phyloP scores from a whole-genome alignment of 2,797 vertebrate genomes.

The Galaxias olidus region DNA sequence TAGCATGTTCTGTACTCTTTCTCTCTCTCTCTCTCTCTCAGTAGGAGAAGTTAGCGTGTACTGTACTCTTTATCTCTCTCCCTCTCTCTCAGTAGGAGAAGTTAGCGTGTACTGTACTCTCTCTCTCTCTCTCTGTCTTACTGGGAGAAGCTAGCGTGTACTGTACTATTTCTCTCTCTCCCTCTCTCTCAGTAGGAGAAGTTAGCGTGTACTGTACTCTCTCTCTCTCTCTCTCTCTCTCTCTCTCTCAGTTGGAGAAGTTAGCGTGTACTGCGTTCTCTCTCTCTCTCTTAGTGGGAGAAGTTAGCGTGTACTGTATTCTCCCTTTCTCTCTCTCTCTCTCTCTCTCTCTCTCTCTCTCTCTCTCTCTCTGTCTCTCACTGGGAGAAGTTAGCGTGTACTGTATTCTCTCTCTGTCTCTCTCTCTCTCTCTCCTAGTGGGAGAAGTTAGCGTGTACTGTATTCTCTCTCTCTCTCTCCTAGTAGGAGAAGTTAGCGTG shows the following conservation, averaged over 20 bases:
- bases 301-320: constrained; percentile 53
- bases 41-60: too few species aligned
- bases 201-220: constrained; percentile 53
- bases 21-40: constrained; percentile 25
- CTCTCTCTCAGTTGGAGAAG: too few species aligned
- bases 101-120: constrained; percentile 53
- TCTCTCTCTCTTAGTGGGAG: constrained; percentile 15
- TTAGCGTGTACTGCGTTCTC: too few species aligned
- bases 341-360: background rate
- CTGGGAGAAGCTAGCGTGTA: too few species aligned
- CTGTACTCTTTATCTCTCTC: too few species aligned
- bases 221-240: constrained; percentile 25
- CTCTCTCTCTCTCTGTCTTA: constrained; percentile 15
- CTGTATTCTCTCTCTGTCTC: constrained; percentile 39
- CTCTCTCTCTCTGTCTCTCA: background rate
- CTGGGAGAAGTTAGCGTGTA: constrained; percentile 32
- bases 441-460: constrained; percentile 53
- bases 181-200: constrained; percentile 25
- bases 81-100: constrained; percentile 21
- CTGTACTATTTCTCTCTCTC: constrained; percentile 29
- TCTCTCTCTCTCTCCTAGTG: constrained; percentile 3
- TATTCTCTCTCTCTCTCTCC: constrained; percentile 17
- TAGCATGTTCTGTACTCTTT: constrained; percentile 47
- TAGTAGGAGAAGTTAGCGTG: too few species aligned
- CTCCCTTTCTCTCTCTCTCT: too few species aligned